Evolutionary conservation across 2,113 vertebrate genomes (phyloP), one percentile per base, ranked within the genome.

Genomic region (Cichladusa arquata): DNA sequence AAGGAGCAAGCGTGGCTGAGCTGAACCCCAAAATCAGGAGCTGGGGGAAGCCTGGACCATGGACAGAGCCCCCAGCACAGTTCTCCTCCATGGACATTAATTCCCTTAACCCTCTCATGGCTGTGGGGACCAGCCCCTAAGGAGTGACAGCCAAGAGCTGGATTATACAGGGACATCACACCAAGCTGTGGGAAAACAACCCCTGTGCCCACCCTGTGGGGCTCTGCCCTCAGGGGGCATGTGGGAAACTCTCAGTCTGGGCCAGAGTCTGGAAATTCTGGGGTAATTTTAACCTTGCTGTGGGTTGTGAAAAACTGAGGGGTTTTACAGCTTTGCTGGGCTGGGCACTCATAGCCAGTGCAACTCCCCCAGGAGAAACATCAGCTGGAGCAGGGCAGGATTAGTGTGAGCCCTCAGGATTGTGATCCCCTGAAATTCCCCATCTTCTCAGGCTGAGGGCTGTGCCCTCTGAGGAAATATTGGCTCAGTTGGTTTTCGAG

Each of bases 231-330:
- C 0, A 1, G 38, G 29, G 90, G 64, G 88, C 82, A 95, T 90
- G 93, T 88, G 90, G 93, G 96, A 81, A 96, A 96, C 67, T 96
- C 93, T 93, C n/a, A 0, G 34, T 88, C 64, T 97, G 9, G 5
- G 38, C 31, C 3, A 95, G 86, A 50, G 66, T 3, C 92, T 96
- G 95, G 94, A 97, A 97, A 97, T 88, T 96, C 92, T 96, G 91
- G 58, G 90, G 13, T 71, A 96, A 96, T 95, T 95, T 95, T 96
- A 96, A 50, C 60, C 48, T 47, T 1, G 23, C 66, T 1, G 92
- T 97, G 96, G 96, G 95, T 92, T 97, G 95, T 94, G 96, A 79
- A 92, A 96, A 96, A 95, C 83, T 2, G 12, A 79, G 91, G 88
- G 96, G 95, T 93, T 97, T 96, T 96, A 97, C 96, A 70, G 83